These are phyloP conservation scores for Peromyscus aztecus DNA, from an alignment of 2,797 vertebrate species.

Conservation along the genomic window DNA sequence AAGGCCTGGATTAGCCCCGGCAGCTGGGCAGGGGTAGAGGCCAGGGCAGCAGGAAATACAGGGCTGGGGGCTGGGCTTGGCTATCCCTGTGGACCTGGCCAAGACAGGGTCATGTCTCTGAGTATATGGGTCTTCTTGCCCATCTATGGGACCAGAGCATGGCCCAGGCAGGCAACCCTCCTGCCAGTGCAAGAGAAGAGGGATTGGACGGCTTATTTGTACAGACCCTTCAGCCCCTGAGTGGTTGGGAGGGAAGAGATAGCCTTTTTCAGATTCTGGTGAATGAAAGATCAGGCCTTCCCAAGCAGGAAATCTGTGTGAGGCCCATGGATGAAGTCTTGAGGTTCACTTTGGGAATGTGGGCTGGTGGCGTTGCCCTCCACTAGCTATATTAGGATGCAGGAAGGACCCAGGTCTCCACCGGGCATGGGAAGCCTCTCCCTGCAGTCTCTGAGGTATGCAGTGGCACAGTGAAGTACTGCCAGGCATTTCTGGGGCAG, in stretches of 20 bases:
- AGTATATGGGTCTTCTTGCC: background rate
- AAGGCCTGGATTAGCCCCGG: slow-evolving; percentile 64
- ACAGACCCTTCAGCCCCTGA: too few species aligned
- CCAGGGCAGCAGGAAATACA: background rate
- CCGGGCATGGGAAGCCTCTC: background rate
- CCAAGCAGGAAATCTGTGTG: background rate
- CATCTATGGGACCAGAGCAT: rapidly evolving
- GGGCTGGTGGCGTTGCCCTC: background rate
- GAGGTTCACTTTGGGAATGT: background rate
- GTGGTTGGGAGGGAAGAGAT: background rate
- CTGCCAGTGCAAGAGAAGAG: too few species aligned
- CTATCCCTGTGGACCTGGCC: background rate
- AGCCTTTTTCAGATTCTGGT: too few species aligned
- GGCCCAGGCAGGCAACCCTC: background rate
- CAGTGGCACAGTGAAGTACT: background rate
- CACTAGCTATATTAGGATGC: background rate
- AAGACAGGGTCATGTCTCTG: background rate
- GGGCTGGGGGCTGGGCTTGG: background rate
- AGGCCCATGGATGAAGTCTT: rapidly evolving
- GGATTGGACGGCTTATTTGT: background rate
- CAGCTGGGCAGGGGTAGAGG: slow-evolving; percentile 67
- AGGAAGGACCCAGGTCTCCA: background rate
- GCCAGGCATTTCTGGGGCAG: rapidly evolving
- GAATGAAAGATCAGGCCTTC: background rate
- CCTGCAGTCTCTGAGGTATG: background rate